phyloP scores from a whole-genome alignment of 2,888 invertebrate species.

The Drosophila quasianomalipes region DNA sequence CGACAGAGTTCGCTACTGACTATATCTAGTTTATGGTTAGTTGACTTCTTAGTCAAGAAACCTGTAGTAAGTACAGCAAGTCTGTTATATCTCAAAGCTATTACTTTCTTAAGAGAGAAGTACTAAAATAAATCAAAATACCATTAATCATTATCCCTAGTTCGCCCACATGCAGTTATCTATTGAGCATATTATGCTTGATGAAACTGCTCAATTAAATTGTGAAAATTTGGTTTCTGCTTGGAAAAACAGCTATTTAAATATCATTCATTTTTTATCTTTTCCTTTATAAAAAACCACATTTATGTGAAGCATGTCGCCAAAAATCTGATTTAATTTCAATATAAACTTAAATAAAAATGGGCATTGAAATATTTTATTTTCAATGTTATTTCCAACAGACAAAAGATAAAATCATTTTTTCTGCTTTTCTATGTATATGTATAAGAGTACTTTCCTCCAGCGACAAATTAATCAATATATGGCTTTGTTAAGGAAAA shows the following conservation, averaged over 20 bases:
- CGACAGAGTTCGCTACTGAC: neutral
- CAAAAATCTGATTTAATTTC: neutral
- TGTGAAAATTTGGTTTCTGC: neutral
- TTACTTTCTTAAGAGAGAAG: neutral
- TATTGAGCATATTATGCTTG: neutral
- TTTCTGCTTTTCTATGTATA: neutral
- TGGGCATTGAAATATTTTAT: neutral
- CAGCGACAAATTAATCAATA: constrained; percentile 58
- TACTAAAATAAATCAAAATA: neutral
- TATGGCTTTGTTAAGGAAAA: constrained; percentile 26
- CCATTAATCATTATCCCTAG: neutral
- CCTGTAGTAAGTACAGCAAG: neutral
- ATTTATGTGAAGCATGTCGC: neutral
- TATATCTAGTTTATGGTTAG: neutral
- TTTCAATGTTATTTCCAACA: neutral
- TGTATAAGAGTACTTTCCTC: neutral
- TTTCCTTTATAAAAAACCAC: neutral
- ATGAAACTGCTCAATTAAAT: neutral
- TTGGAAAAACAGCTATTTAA: neutral
- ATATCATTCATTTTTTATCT: neutral
- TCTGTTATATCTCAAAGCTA: neutral
- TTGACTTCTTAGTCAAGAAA: neutral
- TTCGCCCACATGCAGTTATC: neutral
- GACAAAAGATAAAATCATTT: neutral
- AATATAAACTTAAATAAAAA: neutral